A percentile compares a stretch with the other conserved stretches of the same genome.
phyloP scores from a whole-genome alignment of 2,888 invertebrate genomes.

The Macrophya annulata region DNA sequence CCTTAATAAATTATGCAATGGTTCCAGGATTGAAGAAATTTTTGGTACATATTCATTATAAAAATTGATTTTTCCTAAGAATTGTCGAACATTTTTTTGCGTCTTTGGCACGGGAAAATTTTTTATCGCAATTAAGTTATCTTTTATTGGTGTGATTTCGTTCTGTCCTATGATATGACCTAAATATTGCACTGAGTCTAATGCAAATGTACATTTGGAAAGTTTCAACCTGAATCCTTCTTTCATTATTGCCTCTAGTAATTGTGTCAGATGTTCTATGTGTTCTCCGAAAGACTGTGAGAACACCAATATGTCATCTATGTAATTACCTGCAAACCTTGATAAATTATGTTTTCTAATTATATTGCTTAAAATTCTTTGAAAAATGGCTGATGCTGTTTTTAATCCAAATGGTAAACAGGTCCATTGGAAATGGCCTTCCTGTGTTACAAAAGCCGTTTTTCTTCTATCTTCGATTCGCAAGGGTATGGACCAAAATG shows the following conservation, averaged over 20 bases:
- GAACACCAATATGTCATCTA: slow-evolving; percentile 66
- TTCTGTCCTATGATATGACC: slow-evolving; percentile 56
- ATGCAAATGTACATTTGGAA: slow-evolving; percentile 60
- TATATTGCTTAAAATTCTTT: slow-evolving; percentile 62
- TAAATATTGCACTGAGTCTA: slow-evolving; percentile 55
- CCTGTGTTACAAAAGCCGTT: slow-evolving; percentile 61
- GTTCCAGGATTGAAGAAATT: slow-evolving; percentile 57
- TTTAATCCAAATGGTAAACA: slow-evolving; percentile 60
- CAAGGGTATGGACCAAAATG: slow-evolving; percentile 60
- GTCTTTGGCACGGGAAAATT: slow-evolving; percentile 53
- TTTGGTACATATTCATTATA: slow-evolving; percentile 59
- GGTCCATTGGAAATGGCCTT: slow-evolving; percentile 56
- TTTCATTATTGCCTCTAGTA: slow-evolving; percentile 62
- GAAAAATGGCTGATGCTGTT: slow-evolving; percentile 62
- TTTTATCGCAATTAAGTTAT: slow-evolving; percentile 55
- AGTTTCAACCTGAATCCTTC: slow-evolving; percentile 64
- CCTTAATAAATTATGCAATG: slow-evolving; percentile 61
- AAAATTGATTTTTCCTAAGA: slow-evolving; percentile 57
- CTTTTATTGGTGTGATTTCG: slow-evolving; percentile 54
- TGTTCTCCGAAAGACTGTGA: slow-evolving; percentile 64
- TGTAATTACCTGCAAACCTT: slow-evolving; percentile 64
- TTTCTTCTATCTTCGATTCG: slow-evolving; percentile 58
- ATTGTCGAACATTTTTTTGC: slow-evolving; percentile 56
- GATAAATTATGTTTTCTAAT: slow-evolving; percentile 60
- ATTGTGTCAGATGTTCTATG: slow-evolving; percentile 61